phyloP scores from a whole-genome alignment of 2,888 invertebrate genomes.

The Hypercompe scribonia region DNA sequence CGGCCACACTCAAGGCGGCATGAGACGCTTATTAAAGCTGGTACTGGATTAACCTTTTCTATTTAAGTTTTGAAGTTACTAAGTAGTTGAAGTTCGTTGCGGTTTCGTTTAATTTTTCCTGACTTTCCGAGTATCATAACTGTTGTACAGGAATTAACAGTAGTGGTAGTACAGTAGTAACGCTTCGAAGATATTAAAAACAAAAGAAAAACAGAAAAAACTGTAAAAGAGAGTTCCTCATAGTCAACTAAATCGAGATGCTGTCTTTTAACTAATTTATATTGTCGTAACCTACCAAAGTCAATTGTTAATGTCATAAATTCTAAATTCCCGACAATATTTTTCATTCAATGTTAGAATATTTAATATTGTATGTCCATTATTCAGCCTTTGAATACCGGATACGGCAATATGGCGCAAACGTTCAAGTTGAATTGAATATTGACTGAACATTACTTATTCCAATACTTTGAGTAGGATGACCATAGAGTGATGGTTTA shows the following conservation, averaged over 20 bases:
- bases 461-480: slow-evolving; percentile 16
- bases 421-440: slow-evolving; percentile 13
- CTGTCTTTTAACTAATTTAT: background rate
- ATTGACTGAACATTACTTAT: slow-evolving; percentile 17
- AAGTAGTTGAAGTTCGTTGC: no score
- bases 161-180: no score
- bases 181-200: no score
- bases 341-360: slow-evolving; percentile 12
- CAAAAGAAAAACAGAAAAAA: no score
- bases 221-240: no score
- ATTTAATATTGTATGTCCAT: slow-evolving; percentile 12
- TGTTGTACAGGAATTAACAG: no score
- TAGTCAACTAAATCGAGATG: background rate
- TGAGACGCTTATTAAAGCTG: no score
- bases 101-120: no score
- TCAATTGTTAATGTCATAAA: background rate
- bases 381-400: slow-evolving; percentile 11
- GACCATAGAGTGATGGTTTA: background rate
- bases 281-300: background rate
- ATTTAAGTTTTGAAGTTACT: no score
- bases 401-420: slow-evolving; percentile 12
- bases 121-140: no score
- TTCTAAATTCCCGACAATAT: background rate
- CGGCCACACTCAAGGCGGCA: no score
- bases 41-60: no score